A percentile compares a stretch with the other conserved stretches of the same genome.
phyloP scores from a whole-genome alignment of 1,140 invertebrate genomes.

The Lineus longissimus region DNA sequence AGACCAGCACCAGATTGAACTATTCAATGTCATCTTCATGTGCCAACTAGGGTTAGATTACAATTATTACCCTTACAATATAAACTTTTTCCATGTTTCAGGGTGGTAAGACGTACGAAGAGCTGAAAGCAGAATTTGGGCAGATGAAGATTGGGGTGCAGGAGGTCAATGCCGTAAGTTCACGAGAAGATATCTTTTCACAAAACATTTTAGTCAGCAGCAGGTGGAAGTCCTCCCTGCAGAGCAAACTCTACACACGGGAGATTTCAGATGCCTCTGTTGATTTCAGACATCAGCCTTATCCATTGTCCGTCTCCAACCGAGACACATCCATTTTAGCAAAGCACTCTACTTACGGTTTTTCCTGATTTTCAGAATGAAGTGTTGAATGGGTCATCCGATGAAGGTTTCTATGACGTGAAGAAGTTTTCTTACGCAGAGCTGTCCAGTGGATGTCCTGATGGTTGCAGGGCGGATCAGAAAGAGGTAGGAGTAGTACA shows the following conservation, averaged over 20 bases:
- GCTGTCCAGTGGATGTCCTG: conserved; percentile 70
- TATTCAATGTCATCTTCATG: not conserved
- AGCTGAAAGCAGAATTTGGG: conserved; percentile 38
- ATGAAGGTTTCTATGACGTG: conserved; percentile 32
- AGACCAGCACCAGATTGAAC: not conserved
- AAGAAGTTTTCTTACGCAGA: conserved; percentile 67
- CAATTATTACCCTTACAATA: too few relatives aligned
- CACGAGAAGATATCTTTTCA: not conserved
- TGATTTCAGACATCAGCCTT: too few relatives aligned
- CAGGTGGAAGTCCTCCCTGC: too few relatives aligned
- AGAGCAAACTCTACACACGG: too few relatives aligned
- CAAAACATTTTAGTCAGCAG: too few relatives aligned
- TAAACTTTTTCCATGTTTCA: conserved; percentile 37
- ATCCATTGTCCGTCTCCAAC: too few relatives aligned
- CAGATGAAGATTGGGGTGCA: conserved; percentile 31
- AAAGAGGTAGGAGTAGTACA: conserved; percentile 66
- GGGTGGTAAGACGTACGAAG: conserved; percentile 63
- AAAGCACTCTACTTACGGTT: too few relatives aligned
- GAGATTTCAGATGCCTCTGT: too few relatives aligned
- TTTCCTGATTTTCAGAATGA: too few relatives aligned
- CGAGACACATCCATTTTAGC: too few relatives aligned
- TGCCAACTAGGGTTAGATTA: too few relatives aligned
- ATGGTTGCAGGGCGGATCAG: conserved; percentile 72
- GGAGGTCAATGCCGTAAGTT: conserved; percentile 31
- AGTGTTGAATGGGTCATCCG: not conserved